Percentiles rank a stretch among this genome's conserved stretches.
Evolutionary conservation across 2,797 vertebrate species (phyloP).

Genomic region (Triplophysa yarkandensis): DNA sequence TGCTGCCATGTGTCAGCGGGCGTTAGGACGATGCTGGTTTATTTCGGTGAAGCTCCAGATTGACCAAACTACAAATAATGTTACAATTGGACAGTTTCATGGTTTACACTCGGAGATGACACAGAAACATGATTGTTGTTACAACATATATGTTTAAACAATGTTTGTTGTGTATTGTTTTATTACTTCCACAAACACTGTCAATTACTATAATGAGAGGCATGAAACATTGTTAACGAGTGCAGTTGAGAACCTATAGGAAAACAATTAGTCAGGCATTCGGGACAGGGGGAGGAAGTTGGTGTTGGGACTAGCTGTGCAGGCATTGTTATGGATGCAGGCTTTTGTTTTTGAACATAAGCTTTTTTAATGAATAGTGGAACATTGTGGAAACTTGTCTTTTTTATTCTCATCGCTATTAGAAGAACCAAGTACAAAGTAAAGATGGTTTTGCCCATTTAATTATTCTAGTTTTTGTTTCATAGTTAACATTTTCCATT

Average conservation of each 20-base stretch:
- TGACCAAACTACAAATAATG: background rate
- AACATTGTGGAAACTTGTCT: constrained; percentile 53
- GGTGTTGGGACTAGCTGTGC: constrained; percentile 49
- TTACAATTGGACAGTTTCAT: background rate
- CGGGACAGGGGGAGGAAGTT: constrained; percentile 44
- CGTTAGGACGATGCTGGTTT: background rate
- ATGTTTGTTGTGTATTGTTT: background rate
- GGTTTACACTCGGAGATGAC: background rate
- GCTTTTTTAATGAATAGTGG: constrained; percentile 57
- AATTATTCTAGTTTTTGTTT: background rate
- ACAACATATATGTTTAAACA: background rate
- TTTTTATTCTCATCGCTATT: constrained; percentile 2
- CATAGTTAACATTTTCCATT: too few species aligned
- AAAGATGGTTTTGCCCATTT: background rate
- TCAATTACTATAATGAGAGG: background rate
- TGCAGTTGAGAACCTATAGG: constrained; percentile 42
- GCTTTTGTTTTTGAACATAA: constrained; percentile 61
- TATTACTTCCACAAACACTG: background rate
- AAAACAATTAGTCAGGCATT: constrained; percentile 40
- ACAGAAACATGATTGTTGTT: background rate
- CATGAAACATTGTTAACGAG: constrained; percentile 36
- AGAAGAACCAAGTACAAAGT: background rate
- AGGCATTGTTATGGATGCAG: constrained; percentile 56
- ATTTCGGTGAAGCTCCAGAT: background rate
- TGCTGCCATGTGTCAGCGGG: background rate